Percentiles rank a stretch among this genome's conserved stretches.
Evolutionary conservation across 2,797 vertebrate species (phyloP).

Genomic region (Phalanger gymnotis): DNA sequence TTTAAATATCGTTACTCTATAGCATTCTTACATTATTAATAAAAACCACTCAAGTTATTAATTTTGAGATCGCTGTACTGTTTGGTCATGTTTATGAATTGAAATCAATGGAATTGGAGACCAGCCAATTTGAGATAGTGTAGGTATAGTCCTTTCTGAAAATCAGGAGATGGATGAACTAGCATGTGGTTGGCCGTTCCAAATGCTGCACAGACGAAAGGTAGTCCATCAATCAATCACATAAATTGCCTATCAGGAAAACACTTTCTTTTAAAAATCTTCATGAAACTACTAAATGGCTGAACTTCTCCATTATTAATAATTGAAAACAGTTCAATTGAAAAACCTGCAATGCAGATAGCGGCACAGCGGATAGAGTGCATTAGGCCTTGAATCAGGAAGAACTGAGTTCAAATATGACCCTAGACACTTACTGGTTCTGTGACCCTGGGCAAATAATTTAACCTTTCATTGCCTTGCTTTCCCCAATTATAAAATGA

Average conservation of each 20-base stretch:
- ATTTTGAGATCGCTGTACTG: no score
- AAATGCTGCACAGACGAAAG: background rate
- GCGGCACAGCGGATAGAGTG: background rate
- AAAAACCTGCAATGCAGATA: no score
- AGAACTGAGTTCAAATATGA: background rate
- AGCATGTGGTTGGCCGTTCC: background rate
- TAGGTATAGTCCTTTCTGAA: no score
- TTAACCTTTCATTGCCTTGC: background rate
- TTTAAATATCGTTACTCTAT: no score
- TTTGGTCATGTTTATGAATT: no score
- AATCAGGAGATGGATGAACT: no score
- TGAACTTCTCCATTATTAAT: background rate
- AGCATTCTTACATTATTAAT: no score
- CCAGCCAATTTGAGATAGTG: no score
- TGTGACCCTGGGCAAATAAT: background rate
- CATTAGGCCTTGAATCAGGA: background rate
- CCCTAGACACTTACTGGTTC: background rate
- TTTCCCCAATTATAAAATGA: background rate
- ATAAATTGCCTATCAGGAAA: background rate
- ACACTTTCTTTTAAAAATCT: background rate
- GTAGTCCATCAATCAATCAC: background rate
- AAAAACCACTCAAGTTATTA: no score
- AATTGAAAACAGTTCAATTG: no score
- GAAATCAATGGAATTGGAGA: no score
- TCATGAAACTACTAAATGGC: background rate